A percentile compares a stretch with the other conserved stretches of the same genome.
Evolutionary conservation across 2,888 invertebrate genomes (phyloP).

Genomic region (Homarus gammarus): DNA sequence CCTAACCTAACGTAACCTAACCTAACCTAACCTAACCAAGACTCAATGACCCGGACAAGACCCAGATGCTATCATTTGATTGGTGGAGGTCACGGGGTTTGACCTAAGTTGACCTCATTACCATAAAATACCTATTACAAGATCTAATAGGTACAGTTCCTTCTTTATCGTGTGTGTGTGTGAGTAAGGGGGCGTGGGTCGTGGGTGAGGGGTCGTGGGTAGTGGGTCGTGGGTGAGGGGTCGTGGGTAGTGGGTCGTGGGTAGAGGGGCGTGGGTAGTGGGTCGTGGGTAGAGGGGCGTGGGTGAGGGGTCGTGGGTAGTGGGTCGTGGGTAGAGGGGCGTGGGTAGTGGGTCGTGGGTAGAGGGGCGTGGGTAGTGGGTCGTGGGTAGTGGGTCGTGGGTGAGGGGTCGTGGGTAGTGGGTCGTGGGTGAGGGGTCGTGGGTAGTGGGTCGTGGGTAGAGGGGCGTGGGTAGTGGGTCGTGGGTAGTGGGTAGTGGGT

Average conservation of each 20-base stretch:
- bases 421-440: background rate
- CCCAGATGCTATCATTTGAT: background rate
- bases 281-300: background rate
- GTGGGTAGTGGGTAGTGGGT: background rate
- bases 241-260: background rate
- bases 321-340: background rate
- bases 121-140: background rate
- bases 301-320: background rate
- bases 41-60: too few relatives aligned
- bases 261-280: background rate
- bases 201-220: background rate
- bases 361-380: background rate
- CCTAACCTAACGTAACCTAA: background rate
- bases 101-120: background rate
- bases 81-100: background rate
- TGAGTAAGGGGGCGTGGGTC: background rate
- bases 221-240: background rate
- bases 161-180: background rate
- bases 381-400: background rate
- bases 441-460: background rate
- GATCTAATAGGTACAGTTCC: too few relatives aligned
- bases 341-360: background rate
- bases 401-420: background rate
- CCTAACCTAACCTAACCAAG: background rate
- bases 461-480: background rate